A percentile compares a stretch with the other conserved stretches of the same genome.
Evolutionary conservation across 1,140 invertebrate genomes (phyloP).

Genomic region (Bombus impatiens): DNA sequence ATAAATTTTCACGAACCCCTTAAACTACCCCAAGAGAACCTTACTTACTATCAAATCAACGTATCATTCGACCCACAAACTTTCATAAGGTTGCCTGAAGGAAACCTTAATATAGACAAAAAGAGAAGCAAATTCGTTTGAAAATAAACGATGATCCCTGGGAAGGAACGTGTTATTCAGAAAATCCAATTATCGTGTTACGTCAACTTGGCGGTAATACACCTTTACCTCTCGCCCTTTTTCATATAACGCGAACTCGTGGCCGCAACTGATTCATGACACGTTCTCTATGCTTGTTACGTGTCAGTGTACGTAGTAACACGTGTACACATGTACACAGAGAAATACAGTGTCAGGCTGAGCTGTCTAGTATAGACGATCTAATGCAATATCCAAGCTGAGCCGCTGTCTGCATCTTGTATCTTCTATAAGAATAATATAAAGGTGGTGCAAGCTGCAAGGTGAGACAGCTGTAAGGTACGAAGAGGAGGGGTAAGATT

Average conservation of each 20-base stretch:
- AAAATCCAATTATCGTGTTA: conserved; percentile 44
- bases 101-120: no score
- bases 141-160: conserved; percentile 6
- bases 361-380: conserved; percentile 12
- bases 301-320: no score
- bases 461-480: conserved; percentile 10
- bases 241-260: conserved; percentile 2
- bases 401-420: conserved; percentile 21
- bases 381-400: conserved; percentile 19
- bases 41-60: no score
- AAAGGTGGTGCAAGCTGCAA: background rate
- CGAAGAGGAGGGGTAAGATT: background rate
- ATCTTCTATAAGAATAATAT: conserved; percentile 36
- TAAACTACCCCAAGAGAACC: no score
- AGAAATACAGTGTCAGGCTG: background rate
- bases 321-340: background rate
- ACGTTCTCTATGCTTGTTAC: conserved; percentile 13
- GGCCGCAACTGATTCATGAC: conserved; percentile 40
- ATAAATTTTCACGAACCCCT: no score
- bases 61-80: background rate
- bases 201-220: conserved; percentile 27
- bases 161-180: background rate
- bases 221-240: conserved; percentile 20
- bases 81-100: background rate
- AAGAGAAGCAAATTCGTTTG: background rate